Base-by-base conservation (phyloP, 2,888 invertebrate species). In the Psylliodes chrysocephalus region DNA sequence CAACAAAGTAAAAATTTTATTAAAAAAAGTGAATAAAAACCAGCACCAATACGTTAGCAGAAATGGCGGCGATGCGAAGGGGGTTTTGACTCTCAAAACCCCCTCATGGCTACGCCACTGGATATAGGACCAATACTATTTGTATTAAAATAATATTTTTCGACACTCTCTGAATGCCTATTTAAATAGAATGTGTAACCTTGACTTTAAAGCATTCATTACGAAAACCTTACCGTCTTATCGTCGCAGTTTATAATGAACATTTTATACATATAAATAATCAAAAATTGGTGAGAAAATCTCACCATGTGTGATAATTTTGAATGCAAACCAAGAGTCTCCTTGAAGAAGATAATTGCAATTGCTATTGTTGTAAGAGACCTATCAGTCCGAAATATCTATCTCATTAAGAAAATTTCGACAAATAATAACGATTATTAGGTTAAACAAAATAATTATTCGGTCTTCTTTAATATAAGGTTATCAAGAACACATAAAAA, bases 261-360 rank as follows among this genome's bases (percentile, higher is more conserved):
- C 18, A 12, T 33, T 15, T 10, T 33, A 30, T n/a, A 51, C n/a
- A 17, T 17, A 40, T 40, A 38, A 54, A 54, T 40, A 35, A 54
- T 33, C 55, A 46, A 44, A 56, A 56, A 56, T 56, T 30, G 18
- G 19, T 56, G 55, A 18, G 55, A 56, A 56, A 30, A 56, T 56
- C 44, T 56, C 55, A 54, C 42, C 42, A 30, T 44, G n/a, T 56
- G 33, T 56, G 55, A 56, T 35, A 18, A 44, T 30, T 56, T 46
- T 30, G 8, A 15, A 46, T 44, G 7, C 17, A 30, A 46, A 42
- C 42, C 28, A 55, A 33, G 55, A 5, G 33, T 56, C 44, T 28
- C 55, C 55, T 56, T 56, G 55, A 46, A 30, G 42, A 17, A 17
- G 22, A 46, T 22, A 22, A 46, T 46, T 46, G n/a, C 46, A 35